Conservation (phyloP, 1,140 invertebrate species). For the Hyles vespertilio region DNA sequence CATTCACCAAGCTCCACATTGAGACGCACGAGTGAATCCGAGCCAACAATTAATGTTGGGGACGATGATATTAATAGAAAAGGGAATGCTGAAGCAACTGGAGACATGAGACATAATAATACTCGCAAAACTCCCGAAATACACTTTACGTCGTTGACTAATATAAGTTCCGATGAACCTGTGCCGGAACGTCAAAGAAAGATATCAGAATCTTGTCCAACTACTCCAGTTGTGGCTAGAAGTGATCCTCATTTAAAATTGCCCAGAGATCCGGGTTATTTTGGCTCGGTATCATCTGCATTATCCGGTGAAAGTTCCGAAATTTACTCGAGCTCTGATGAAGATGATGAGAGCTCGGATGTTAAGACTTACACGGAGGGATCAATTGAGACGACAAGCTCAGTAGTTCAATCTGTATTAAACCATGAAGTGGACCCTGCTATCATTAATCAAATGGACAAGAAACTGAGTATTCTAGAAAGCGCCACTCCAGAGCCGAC, state of each 20-base stretch:
- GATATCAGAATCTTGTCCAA: constrained; percentile 67
- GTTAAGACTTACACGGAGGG: constrained; percentile 48
- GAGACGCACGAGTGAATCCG: constrained; percentile 63
- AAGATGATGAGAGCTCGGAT: constrained; percentile 71
- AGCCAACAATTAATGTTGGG: constrained; percentile 42
- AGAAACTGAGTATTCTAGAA: constrained; percentile 52
- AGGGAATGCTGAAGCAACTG: constrained; percentile 2
- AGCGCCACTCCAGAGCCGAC: constrained; percentile 22
- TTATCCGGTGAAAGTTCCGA: constrained; percentile 68
- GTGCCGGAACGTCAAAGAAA: constrained; percentile 35
- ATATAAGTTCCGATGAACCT: constrained; percentile 44
- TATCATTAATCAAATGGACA: constrained; percentile 62
- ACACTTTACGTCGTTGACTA: constrained; percentile 54
- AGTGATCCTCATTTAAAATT: constrained; percentile 60
- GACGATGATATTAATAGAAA: constrained; percentile 38
- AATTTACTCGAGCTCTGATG: constrained; percentile 63
- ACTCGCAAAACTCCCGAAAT: constrained; percentile 46
- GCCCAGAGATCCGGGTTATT: constrained; percentile 56
- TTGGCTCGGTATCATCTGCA: constrained; percentile 62
- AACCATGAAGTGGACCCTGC: constrained; percentile 52
- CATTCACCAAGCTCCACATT: constrained; percentile 61
- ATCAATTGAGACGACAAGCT: constrained; percentile 74
- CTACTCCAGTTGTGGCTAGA: constrained; percentile 54
- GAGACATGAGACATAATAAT: constrained; percentile 18
- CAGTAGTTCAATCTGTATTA: constrained; percentile 74